Percentiles rank a stretch among this genome's conserved stretches.
These are phyloP conservation scores for Eutrigla gurnardus DNA, from an alignment of 2,797 vertebrate genomes.

Conservation along the genomic window DNA sequence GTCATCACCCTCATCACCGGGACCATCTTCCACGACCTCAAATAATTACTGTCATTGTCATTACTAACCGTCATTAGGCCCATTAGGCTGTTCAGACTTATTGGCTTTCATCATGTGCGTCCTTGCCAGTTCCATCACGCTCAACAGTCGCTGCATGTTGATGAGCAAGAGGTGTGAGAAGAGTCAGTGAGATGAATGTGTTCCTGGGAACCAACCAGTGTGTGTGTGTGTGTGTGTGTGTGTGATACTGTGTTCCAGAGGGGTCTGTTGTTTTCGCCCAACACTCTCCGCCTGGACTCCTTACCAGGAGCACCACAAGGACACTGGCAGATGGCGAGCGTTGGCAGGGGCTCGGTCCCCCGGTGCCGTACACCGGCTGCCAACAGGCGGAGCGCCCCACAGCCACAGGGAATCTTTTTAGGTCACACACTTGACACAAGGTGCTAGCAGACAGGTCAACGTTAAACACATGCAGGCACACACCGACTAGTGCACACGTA, in stretches of 20 bases:
- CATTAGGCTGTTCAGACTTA: constrained; percentile 27
- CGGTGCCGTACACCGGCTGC: constrained; percentile 23
- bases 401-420: constrained; percentile 45
- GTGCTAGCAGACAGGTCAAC: constrained; percentile 59
- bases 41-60: constrained; percentile 37
- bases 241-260: constrained; percentile 45
- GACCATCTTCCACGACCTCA: constrained; percentile 16
- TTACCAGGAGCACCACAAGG: constrained; percentile 47
- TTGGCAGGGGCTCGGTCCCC: constrained; percentile 48
- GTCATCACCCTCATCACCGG: constrained; percentile 7
- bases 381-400: constrained; percentile 38
- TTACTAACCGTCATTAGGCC: constrained; percentile 42
- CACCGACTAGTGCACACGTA: constrained; percentile 11
- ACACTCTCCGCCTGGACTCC: constrained; percentile 55
- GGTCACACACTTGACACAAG: constrained; percentile 50
- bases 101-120: constrained; percentile 38
- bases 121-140: constrained; percentile 38
- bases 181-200: constrained; percentile 41
- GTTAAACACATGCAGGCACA: constrained; percentile 36
- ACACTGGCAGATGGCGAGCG: constrained; percentile 69
- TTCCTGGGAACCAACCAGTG: constrained; percentile 28
- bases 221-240: constrained; percentile 21
- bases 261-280: constrained; percentile 63
- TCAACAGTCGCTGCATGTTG: constrained; percentile 55
- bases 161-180: constrained; percentile 64